Base-by-base conservation (phyloP, 2,888 invertebrate genomes). In the Amblyteles armatorius region DNA sequence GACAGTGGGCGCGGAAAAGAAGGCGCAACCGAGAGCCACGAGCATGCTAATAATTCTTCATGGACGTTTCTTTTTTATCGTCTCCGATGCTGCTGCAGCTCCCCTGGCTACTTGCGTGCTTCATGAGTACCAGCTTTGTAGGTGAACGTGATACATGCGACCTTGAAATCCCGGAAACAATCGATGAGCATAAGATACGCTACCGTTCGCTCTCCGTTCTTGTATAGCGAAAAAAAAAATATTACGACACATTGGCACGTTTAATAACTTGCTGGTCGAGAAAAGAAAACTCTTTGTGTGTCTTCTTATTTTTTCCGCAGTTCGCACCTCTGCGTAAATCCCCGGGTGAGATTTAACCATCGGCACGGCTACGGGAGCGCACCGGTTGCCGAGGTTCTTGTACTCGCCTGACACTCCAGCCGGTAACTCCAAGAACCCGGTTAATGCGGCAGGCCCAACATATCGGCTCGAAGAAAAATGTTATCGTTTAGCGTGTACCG, bases 11-110 rank as follows among this genome's bases (percentile, higher is more conserved):
- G 85, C 81, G 83, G 78, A 81, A 80, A 77, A 77, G 77, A 60
- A 80, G 63, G 79, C 65, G 63, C 65, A 48, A 50, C 48, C 69
- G 50, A 26, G 78, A 82, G 65, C 77, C 78, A 67, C 72, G 80
- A 72, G 77, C 84, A 84, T 84, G 84, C 82, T 84, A 84, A 84
- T 84, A 82, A 82, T 84, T 82, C 84, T 82, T 84, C 84, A 84
- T 29, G 84, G 84, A 82, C 84, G 79, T 79, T 79, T 79, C 74
- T 36, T 52, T 7, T 79, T 48, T 52, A 19, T 76, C 80, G 71
- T 65, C 52, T 40, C 22, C 16, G 36, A 13, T 36, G 40, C 55
- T 22, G 36, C 55, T 71, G 36, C n/a, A 0, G 26, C 50, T n/a
- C 50, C 68, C 11, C 11, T 67, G 44, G 50, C 50, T 33, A 60